Evolutionary conservation across 1,140 invertebrate species (phyloP), one percentile per base, ranked within the genome.

Genomic region (Tigriopus japonicus): DNA sequence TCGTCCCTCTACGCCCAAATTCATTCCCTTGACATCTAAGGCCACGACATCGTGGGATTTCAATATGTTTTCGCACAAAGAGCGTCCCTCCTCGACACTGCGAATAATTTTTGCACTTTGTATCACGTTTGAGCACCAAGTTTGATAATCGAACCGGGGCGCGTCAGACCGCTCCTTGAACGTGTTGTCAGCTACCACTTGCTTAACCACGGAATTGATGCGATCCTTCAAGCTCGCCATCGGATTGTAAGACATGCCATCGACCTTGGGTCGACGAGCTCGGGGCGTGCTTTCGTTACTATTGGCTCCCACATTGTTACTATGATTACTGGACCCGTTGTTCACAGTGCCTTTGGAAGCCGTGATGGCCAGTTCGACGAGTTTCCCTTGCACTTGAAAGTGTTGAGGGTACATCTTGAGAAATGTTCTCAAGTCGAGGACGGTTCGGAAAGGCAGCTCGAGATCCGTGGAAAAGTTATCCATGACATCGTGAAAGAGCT

Each of bases 1-100:
- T 66, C 81, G 81, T 14, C 85, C 87, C 68, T 86, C 87, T 0
- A 81, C 71, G 1, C 87, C 88, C 40, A 92, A 73, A 74, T 92
- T 93, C 7, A 93, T 84, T 17, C 89, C 89, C 74, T 94, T 89
- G 65, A 85, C 89, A 71, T 93, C 89, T 64, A 92, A 80, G 0
- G 85, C 84, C 24, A 93, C 71, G 21, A 73, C 69, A 65, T 78
- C 78, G 28, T 63, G 52, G 49, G 75, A 74, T n/a, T 66, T 65
- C 0, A 60, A 52, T 58, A 93, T 82, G 53, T 84, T 81, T 41
- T 85, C 83, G 23, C 88, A 77, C 56, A 91, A 77, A 66, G 83
- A 64, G 19, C 64, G 71, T 58, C 84, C 83, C 65, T 91, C 87
- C 66, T 81, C 79, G 0, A 81, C 72, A 69, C 78, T 86, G 15